These are phyloP conservation scores for Trematomus bernacchii DNA, from an alignment of 2,797 vertebrate species.

Conservation along the genomic window DNA sequence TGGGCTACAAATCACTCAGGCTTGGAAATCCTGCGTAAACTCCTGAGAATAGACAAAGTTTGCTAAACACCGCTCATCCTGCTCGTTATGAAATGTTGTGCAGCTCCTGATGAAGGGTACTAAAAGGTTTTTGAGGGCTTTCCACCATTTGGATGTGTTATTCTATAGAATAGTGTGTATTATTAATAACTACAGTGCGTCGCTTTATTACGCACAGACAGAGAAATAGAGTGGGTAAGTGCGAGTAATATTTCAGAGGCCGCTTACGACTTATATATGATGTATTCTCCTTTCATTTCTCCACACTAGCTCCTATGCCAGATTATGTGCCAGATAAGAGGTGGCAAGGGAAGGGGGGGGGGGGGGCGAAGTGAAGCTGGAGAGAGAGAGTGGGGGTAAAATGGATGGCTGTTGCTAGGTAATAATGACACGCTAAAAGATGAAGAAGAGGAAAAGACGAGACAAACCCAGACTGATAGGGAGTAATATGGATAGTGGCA, in stretches of 20 bases:
- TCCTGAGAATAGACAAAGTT: slow-evolving; percentile 28
- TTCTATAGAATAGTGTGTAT: background rate
- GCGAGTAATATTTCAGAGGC: slow-evolving; percentile 44
- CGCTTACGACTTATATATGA: slow-evolving; percentile 41
- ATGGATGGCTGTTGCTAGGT: slow-evolving; percentile 56
- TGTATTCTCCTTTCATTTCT: slow-evolving; percentile 60
- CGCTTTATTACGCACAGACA: slow-evolving; percentile 32
- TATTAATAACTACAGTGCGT: slow-evolving; percentile 26
- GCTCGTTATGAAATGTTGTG: slow-evolving; percentile 36
- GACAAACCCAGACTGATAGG: slow-evolving; percentile 14
- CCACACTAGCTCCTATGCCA: slow-evolving; percentile 46
- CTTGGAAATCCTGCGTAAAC: slow-evolving; percentile 23
- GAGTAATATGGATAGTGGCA: slow-evolving; percentile 11
- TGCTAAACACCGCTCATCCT: slow-evolving; percentile 24
- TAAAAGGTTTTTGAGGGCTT: slow-evolving; percentile 21
- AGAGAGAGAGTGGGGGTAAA: background rate
- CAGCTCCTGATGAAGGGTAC: slow-evolving; percentile 12
- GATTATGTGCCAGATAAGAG: slow-evolving; percentile 62
- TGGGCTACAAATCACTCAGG: slow-evolving; percentile 27
- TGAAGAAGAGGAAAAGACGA: slow-evolving; percentile 38
- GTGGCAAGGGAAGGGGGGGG: slow-evolving; percentile 40
- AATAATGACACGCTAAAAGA: slow-evolving; percentile 49
- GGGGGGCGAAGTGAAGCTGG: too few relatives aligned
- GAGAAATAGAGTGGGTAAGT: slow-evolving; percentile 33
- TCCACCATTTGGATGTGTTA: slow-evolving; percentile 9